Conservation (phyloP, 1,140 invertebrate species). For the Lepidurus packardi region DNA sequence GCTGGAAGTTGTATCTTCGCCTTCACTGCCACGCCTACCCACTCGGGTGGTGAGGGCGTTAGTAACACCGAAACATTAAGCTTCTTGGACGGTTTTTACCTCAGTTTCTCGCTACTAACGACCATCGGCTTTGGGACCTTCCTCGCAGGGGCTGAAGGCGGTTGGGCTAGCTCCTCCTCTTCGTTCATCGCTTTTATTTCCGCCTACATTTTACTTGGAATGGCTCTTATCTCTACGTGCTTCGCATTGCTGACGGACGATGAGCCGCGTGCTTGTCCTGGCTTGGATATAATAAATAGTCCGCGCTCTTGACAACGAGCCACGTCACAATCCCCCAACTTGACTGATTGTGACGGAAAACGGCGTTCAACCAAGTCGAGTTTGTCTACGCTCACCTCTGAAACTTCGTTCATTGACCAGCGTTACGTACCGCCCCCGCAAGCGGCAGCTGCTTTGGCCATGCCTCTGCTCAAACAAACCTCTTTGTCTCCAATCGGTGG, state of each 20-base stretch:
- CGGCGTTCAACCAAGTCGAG: neutral
- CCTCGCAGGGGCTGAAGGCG: neutral
- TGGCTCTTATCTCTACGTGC: constrained; percentile 3
- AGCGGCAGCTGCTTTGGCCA: neutral
- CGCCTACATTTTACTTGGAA: neutral
- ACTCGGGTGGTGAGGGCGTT: neutral
- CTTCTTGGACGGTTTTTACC: neutral
- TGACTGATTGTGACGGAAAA: neutral
- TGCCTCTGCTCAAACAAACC: neutral
- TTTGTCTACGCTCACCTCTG: neutral
- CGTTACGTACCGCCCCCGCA: neutral
- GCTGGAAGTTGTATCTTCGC: neutral
- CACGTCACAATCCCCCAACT: neutral
- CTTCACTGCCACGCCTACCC: neutral
- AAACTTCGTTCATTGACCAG: constrained; percentile 14
- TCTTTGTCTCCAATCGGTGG: neutral
- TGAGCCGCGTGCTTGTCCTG: neutral
- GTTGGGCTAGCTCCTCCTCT: neutral
- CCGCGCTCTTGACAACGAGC: neutral
- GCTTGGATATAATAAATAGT: neutral
- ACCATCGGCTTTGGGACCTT: neutral
- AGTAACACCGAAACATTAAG: neutral
- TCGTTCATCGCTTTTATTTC: neutral
- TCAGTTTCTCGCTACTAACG: neutral
- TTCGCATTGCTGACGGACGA: neutral